Evolutionary conservation across 2,113 vertebrate genomes (phyloP).

Genomic region (Lichenostomus cassidix): DNA sequence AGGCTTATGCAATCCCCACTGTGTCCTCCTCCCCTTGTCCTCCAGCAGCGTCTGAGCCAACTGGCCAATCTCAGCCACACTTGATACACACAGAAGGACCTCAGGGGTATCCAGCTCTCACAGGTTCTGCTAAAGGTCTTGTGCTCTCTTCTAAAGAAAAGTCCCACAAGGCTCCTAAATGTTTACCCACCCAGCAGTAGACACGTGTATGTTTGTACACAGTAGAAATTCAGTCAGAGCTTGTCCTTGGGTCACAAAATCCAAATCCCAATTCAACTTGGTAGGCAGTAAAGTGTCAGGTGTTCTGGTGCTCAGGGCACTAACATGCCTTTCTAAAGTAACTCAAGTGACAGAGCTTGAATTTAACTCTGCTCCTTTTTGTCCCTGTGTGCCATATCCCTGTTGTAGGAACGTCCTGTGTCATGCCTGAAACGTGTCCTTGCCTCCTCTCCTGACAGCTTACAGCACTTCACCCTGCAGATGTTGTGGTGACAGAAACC

Average conservation of each 20-base stretch:
- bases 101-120: not conserved
- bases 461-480: not conserved
- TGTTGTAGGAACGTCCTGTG: not conserved
- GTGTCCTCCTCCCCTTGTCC: slow-evolving; percentile 52
- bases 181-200: not conserved
- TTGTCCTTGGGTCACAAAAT: not conserved
- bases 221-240: not conserved
- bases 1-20: slow-evolving; percentile 32
- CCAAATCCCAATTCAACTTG: not conserved
- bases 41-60: not conserved
- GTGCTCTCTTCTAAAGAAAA: not conserved
- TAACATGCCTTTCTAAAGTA: not conserved
- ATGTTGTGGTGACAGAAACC: not conserved
- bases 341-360: not conserved
- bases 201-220: fast-evolving
- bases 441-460: not conserved
- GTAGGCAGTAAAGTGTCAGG: not conserved
- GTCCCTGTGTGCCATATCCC: not conserved
- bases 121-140: not conserved
- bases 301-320: not conserved
- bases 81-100: not conserved
- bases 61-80: slow-evolving; percentile 48
- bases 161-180: not conserved
- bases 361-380: not conserved
- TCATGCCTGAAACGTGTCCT: fast-evolving